These are phyloP conservation scores for Gnathonemus echidnorhynchus DNA, from an alignment of 2,113 vertebrate genomes.

Conservation along the genomic window DNA sequence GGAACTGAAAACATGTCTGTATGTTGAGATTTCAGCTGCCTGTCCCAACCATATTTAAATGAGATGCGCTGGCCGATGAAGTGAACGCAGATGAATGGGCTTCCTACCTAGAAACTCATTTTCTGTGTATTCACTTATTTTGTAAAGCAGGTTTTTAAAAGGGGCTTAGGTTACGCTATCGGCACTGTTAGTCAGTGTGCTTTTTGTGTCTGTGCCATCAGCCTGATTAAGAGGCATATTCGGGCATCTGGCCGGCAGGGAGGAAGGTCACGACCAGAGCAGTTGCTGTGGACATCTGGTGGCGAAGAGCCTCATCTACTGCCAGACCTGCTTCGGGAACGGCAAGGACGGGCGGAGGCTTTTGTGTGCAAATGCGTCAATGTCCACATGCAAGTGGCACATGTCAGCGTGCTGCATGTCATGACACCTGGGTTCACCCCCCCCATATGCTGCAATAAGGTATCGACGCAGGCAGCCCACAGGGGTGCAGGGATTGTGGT, in stretches of 20 bases:
- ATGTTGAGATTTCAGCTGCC: background rate
- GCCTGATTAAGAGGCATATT: background rate
- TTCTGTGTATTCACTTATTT: background rate
- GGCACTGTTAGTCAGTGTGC: background rate
- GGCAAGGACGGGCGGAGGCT: background rate
- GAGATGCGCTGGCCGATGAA: background rate
- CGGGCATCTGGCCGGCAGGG: background rate
- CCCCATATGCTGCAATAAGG: background rate
- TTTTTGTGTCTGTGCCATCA: background rate
- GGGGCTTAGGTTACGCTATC: background rate
- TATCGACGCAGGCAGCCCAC: background rate
- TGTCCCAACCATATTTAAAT: background rate
- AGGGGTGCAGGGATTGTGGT: slow-evolving; percentile 21
- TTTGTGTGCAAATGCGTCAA: background rate
- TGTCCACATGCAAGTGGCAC: background rate
- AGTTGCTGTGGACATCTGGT: slow-evolving; percentile 5
- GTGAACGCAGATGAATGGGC: background rate
- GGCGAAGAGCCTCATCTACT: background rate
- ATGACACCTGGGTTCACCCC: background rate
- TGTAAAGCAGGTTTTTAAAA: background rate
- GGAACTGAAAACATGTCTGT: background rate
- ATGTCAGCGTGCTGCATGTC: background rate
- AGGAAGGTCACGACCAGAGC: background rate
- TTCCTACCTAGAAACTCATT: background rate
- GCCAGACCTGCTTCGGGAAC: background rate